Conservation (phyloP, 2,113 vertebrate species). For the Festucalex cinctus region DNA sequence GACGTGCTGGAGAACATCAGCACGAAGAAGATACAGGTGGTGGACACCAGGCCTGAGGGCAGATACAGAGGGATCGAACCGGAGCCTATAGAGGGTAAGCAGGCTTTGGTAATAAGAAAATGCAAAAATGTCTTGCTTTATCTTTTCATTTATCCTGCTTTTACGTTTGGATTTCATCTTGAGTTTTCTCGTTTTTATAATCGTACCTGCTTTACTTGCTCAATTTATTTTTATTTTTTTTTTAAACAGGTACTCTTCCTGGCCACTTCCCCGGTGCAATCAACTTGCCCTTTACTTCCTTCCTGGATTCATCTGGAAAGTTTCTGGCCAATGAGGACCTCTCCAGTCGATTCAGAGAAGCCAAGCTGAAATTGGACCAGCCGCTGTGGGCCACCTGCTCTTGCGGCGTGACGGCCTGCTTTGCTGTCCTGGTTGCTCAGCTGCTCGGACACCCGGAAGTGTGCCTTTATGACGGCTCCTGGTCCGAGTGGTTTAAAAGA, state of each 20-base stretch:
- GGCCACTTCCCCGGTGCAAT: constrained; percentile 83
- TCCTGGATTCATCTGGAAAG: constrained; percentile 79
- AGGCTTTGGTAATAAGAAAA: not conserved
- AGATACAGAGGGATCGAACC: constrained; percentile 84
- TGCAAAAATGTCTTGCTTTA: not conserved
- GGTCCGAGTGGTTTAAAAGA: constrained; percentile 89
- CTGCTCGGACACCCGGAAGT: constrained; percentile 82
- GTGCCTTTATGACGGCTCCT: constrained; percentile 86
- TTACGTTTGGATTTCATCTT: too few species aligned
- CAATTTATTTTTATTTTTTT: not conserved
- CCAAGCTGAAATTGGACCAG: constrained; percentile 74
- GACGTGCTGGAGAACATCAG: constrained; percentile 82
- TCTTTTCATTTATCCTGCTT: too few species aligned
- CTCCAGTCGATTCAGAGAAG: constrained; percentile 74
- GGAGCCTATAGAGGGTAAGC: constrained; percentile 86
- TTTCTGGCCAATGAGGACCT: constrained; percentile 78
- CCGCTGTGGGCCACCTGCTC: constrained; percentile 85
- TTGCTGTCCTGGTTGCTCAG: constrained; percentile 81
- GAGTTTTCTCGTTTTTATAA: not conserved
- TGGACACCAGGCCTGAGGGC: constrained; percentile 81
- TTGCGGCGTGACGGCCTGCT: constrained; percentile 90
- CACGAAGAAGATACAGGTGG: constrained; percentile 74
- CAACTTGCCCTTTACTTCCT: constrained; percentile 86
- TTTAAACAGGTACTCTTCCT: constrained; percentile 77
- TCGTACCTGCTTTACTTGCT: not conserved